A percentile compares a stretch with the other conserved stretches of the same genome.
Conservation (phyloP, 2,113 vertebrate species). For the Scomber japonicus region DNA sequence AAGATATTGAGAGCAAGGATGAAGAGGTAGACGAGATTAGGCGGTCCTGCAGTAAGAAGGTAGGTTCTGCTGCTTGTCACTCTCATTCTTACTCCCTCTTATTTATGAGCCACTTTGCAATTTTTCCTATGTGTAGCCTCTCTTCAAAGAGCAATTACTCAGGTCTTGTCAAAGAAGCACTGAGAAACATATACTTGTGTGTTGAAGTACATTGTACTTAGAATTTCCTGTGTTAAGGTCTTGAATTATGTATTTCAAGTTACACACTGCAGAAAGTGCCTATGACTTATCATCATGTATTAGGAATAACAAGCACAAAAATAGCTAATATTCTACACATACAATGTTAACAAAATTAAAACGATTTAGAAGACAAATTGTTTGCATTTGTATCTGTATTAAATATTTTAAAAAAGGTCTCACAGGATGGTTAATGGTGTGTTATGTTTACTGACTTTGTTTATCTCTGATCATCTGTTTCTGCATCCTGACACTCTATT, state of each 20-base stretch:
- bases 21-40: constrained; percentile 97
- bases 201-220: neutral
- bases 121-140: constrained; percentile 4
- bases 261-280: neutral
- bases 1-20: constrained; percentile 95
- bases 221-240: neutral
- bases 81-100: neutral
- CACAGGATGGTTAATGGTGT: constrained; percentile 34
- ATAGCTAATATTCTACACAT: neutral
- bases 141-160: constrained; percentile 11
- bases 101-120: neutral
- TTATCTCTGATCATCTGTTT: constrained; percentile 47
- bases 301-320: neutral
- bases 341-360: neutral
- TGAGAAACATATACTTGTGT: constrained; percentile 6
- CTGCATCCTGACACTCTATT: constrained; percentile 44
- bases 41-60: constrained; percentile 97
- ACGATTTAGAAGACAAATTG: neutral
- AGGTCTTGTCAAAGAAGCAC: constrained; percentile 4
- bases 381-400: neutral
- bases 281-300: neutral
- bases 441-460: constrained; percentile 53
- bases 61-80: constrained; percentile 60
- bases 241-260: neutral
- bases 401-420: neutral